Evolutionary conservation across 1,140 invertebrate species (phyloP).

Genomic region (Dendroctonus valens): DNA sequence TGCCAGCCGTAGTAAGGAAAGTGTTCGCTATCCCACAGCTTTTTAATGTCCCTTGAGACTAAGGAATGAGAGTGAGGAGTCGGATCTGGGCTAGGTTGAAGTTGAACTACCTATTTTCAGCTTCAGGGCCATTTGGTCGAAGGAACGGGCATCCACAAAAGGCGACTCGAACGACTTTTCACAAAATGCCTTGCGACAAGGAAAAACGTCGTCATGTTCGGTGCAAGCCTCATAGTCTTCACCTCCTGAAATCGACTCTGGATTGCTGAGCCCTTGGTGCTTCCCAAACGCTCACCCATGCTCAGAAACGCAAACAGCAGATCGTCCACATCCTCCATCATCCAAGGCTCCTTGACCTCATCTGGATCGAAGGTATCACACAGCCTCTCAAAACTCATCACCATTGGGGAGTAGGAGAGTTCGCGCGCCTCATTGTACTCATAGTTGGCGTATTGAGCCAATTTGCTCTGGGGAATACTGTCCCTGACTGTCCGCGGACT

Average conservation of each 20-base stretch:
- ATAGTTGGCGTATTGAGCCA: slow-evolving; percentile 44
- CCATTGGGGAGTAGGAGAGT: slow-evolving; percentile 40
- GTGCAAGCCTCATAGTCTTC: not conserved
- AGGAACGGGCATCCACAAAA: slow-evolving; percentile 30
- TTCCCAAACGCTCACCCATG: slow-evolving; percentile 11
- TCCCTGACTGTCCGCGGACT: slow-evolving; percentile 41
- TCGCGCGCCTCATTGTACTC: slow-evolving; percentile 46
- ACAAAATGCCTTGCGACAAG: not conserved
- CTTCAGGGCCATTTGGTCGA: slow-evolving; percentile 39
- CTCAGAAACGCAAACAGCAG: slow-evolving; percentile 38
- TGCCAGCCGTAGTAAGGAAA: slow-evolving; percentile 14
- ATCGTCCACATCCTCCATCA: slow-evolving; percentile 45
- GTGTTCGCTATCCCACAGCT: slow-evolving; percentile 16
- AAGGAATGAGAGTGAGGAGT: not conserved
- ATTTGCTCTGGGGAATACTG: slow-evolving; percentile 44
- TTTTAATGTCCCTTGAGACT: slow-evolving; percentile 8
- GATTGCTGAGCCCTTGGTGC: not conserved
- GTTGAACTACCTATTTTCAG: slow-evolving; percentile 25
- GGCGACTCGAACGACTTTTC: slow-evolving; percentile 32
- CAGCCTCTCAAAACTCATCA: slow-evolving; percentile 16
- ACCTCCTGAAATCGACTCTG: not conserved
- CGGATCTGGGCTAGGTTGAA: not conserved
- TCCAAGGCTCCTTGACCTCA: slow-evolving; percentile 44
- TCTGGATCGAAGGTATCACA: slow-evolving; percentile 6
- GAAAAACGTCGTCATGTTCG: not conserved